These are phyloP conservation scores for Thymelicus acteon DNA, from an alignment of 2,888 invertebrate species.

Conservation along the genomic window DNA sequence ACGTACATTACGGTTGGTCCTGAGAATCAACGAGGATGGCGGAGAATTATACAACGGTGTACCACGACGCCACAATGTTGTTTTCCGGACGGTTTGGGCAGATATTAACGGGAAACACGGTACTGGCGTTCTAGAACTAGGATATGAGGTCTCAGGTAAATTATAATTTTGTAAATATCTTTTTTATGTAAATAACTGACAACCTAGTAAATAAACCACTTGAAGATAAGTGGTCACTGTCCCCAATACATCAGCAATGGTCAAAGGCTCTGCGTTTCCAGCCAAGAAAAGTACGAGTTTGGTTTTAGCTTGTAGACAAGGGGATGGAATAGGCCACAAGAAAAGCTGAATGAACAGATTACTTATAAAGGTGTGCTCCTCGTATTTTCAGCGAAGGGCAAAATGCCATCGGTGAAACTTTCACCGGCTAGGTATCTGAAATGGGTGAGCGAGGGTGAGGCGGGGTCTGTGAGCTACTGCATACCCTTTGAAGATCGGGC, in stretches of 20 bases:
- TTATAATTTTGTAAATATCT: not conserved
- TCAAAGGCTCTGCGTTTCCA: too few species aligned
- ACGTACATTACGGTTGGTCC: slow-evolving; percentile 56
- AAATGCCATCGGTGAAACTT: slow-evolving; percentile 48
- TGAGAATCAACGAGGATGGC: slow-evolving; percentile 60
- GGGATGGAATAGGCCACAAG: too few species aligned
- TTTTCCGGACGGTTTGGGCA: slow-evolving; percentile 56
- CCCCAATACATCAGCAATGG: too few species aligned
- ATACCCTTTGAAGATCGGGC: slow-evolving; percentile 72
- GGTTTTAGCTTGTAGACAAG: too few species aligned
- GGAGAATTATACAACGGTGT: slow-evolving; percentile 57
- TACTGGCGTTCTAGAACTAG: slow-evolving; percentile 65
- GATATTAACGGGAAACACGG: slow-evolving; percentile 65
- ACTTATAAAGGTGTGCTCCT: too few species aligned
- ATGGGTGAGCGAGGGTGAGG: slow-evolving; percentile 56
- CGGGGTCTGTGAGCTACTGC: slow-evolving; percentile 62
- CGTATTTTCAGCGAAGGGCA: slow-evolving; percentile 40
- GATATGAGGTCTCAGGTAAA: slow-evolving; percentile 61
- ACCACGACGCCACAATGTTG: slow-evolving; percentile 58
- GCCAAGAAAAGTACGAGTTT: too few species aligned
- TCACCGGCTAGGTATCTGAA: slow-evolving; percentile 54
- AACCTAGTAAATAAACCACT: too few species aligned
- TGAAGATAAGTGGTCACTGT: too few species aligned
- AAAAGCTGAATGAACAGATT: too few species aligned
- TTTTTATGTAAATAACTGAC: too few species aligned